phyloP scores from a whole-genome alignment of 2,797 vertebrate genomes.

The Melanogrammus aeglefinus region DNA sequence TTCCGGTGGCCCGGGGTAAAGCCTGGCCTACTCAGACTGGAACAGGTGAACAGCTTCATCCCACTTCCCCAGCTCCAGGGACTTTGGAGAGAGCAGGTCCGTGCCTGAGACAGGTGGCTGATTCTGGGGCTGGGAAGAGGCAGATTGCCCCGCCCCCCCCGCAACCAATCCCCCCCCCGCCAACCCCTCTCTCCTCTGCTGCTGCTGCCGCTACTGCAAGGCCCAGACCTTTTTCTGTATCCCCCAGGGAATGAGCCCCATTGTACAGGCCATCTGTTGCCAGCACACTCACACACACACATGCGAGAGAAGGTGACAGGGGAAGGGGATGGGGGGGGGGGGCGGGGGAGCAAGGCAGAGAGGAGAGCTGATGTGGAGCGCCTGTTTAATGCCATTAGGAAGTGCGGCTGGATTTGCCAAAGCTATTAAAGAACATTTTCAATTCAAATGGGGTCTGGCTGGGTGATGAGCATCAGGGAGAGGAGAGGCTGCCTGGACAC shows the following conservation, averaged over 20 bases:
- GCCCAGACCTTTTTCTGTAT: slow-evolving; percentile 37
- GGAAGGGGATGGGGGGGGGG: too few species aligned
- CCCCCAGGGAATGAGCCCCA: slow-evolving; percentile 44
- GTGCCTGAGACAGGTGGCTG: slow-evolving; percentile 56
- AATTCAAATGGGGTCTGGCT: slow-evolving; percentile 54
- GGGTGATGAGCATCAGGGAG: slow-evolving; percentile 38
- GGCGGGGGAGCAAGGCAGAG: slow-evolving; percentile 1
- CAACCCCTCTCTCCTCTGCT: too few species aligned
- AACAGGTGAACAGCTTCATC: slow-evolving; percentile 58
- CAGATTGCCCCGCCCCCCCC: slow-evolving; percentile 36
- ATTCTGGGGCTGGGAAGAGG: slow-evolving; percentile 48
- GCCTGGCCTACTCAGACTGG: slow-evolving; percentile 50
- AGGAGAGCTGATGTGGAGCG: slow-evolving; percentile 42
- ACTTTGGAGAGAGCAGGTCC: slow-evolving; percentile 34
- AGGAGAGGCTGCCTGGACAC: slow-evolving; percentile 10
- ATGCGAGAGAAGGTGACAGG: slow-evolving; percentile 25
- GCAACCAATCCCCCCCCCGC: too few species aligned
- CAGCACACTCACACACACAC: slow-evolving; percentile 8
- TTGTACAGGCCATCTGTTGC: slow-evolving; percentile 72
- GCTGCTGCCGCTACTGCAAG: slow-evolving; percentile 21
- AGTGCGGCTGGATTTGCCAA: slow-evolving; percentile 59
- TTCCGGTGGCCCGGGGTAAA: slow-evolving; percentile 55
- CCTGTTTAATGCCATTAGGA: slow-evolving; percentile 65
- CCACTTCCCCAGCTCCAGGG: slow-evolving; percentile 46
- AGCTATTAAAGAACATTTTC: slow-evolving; percentile 58